Base-by-base conservation (phyloP, 35 echinoderm and acorn worm genomes). In the Ophiothrix spiculata region DNA sequence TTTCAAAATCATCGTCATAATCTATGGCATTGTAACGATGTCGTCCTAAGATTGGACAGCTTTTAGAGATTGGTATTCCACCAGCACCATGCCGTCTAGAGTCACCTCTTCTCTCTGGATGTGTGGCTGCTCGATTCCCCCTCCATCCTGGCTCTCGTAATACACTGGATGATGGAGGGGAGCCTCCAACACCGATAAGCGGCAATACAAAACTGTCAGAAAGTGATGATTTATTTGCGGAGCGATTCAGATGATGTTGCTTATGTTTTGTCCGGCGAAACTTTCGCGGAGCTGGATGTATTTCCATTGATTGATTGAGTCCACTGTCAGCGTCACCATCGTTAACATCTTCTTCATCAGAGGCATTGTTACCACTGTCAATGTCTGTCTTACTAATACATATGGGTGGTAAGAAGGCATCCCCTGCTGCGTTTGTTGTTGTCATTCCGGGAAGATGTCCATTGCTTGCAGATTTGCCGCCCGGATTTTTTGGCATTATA, bases 1-100 rank as follows among this genome's bases (percentile, higher is more conserved):
- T 69, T 69, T 69, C 60, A 69, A 69, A 69, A 69, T 69, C 60
- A 10, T 69, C 25, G 29, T 69, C 60, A 69, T 69, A 69, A 69
- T 69, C 25, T 2, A n/a, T 2, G 29, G 8, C 25, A 69, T 69
- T n/a, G 29, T 69, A 69, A 2, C 60, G 60, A 69, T 69, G 60
- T 28, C 60, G 17, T 15, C 60, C 60, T 25, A 69, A 28, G 17
- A 69, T 69, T 4, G 60, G 60, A 69, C 60, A 69, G 29, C 60
- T 69, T n/a, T 69, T 69, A 2, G 60, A 69, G 17, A 69, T 69
- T 12, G 60, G 60, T n/a, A 69, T 69, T 15, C 60, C 60, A 69
- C 60, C 60, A n/a, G n/a, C n/a, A n/a, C n/a, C n/a, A n/a, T n/a
- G n/a, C 3, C 29, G 25, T 69, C 60, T 6, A 4, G 16, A 25